These are phyloP conservation scores for Lycodopsis pacificus DNA, from an alignment of 2,797 vertebrate species.

Conservation along the genomic window DNA sequence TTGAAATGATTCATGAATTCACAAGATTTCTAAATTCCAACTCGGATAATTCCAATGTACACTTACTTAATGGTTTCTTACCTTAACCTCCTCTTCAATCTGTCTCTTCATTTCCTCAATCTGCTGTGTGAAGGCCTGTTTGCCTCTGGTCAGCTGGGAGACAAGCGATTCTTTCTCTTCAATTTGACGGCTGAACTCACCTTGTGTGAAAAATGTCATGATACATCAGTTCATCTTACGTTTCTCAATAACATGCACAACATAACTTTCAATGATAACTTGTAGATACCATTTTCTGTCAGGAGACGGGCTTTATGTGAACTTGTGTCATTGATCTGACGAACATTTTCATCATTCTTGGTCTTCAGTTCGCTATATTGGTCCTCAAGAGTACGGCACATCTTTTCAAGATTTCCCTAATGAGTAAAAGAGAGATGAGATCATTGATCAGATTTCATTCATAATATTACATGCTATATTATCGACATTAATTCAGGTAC, in stretches of 20 bases:
- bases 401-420: constrained; percentile 90
- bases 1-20: constrained; percentile 52
- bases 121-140: constrained; percentile 91
- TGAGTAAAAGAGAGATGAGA: neutral
- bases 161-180: constrained; percentile 90
- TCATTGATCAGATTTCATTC: neutral
- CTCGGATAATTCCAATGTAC: neutral
- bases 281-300: constrained; percentile 87
- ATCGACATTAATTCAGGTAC: neutral
- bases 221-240: neutral
- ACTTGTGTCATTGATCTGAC: constrained; percentile 85
- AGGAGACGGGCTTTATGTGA: constrained; percentile 87
- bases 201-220: constrained; percentile 49
- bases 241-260: neutral
- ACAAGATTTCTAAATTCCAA: neutral
- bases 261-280: neutral
- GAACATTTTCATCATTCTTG: constrained; percentile 87
- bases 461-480: neutral
- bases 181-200: constrained; percentile 88
- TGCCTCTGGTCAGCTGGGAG: constrained; percentile 91
- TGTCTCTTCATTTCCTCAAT: constrained; percentile 92
- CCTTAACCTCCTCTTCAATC: constrained; percentile 83
- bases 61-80: constrained; percentile 14
- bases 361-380: constrained; percentile 88
- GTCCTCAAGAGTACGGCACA: constrained; percentile 88